Base-by-base conservation (phyloP, 2,797 vertebrate species). In the Lutjanus campechanus region DNA sequence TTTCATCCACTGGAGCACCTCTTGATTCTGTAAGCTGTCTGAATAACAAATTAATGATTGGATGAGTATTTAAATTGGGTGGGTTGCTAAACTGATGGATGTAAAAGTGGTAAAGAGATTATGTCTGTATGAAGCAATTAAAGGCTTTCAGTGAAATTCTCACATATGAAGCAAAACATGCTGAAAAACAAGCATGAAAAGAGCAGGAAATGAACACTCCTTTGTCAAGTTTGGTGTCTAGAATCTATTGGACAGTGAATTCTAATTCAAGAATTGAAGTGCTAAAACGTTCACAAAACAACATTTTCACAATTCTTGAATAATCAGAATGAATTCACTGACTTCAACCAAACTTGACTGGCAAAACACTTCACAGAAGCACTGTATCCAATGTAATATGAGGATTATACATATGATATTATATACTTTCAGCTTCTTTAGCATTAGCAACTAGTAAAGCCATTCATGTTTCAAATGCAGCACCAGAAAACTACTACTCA, bases 1-100 rank as follows among this genome's bases (percentile, higher is more conserved):
- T 96, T 96, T 96, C 96, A 96, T 96, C 96, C 96, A 96, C 96
- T 96, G 96, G 95, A 96, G 93, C 95, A 96, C 96, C 92, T 95
- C 94, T 64, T 94, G 93, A 94, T 96, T 96, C 96, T 96, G 94
- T 95, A 88, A 90, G 87, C 93, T 96, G 95, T 96, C 96, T 96
- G 96, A 95, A 95, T 95, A 95, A 96, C 95, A 96, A 92, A 96
- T 94, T 91, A 81, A 95, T 93, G 90, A 89, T 94, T 93, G 91
- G 83, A 91, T 96, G 91, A 96, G 89, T 60, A 91, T 92, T 90
- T 76, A 84, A 36, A 90, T 82, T 79, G 79, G 67, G 79, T 82
- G 86, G 85, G 85, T 46, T 89, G 83, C 76, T 89, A 82, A 82
- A 87, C 49, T 85, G 83, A 88, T 83, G 81, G 71, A 85, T 91